phyloP scores from a whole-genome alignment of 2,113 vertebrate genomes.

The Oryzias javanicus region DNA sequence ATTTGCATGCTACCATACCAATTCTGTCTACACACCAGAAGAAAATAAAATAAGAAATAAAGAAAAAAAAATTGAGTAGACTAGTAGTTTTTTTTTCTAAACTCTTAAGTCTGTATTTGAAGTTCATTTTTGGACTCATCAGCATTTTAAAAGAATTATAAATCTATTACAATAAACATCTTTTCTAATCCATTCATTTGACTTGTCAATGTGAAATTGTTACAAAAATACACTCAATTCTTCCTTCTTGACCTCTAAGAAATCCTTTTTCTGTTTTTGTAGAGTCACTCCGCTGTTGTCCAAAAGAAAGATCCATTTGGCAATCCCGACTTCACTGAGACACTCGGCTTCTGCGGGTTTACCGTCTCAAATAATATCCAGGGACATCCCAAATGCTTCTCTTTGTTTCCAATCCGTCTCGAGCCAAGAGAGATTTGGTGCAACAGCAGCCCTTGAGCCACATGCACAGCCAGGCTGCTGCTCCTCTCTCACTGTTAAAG shows the following conservation, averaged over 20 bases:
- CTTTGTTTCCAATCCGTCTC: slow-evolving; percentile 7
- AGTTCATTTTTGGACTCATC: too few relatives aligned
- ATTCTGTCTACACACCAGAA: slow-evolving; percentile 12
- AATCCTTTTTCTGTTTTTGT: too few relatives aligned
- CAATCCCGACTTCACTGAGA: slow-evolving; percentile 5
- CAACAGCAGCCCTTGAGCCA: slow-evolving; percentile 32
- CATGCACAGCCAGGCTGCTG: background rate
- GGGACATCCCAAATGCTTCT: slow-evolving; percentile 7
- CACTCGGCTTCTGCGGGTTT: slow-evolving; percentile 18
- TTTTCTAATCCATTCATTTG: slow-evolving; percentile 2
- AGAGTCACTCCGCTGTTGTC: background rate
- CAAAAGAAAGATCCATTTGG: slow-evolving; percentile 13
- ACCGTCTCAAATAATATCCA: slow-evolving; percentile 7
- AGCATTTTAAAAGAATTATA: too few relatives aligned
- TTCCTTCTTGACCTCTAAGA: background rate
- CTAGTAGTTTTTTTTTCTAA: too few relatives aligned
- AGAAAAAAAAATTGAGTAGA: too few relatives aligned
- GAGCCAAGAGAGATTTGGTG: slow-evolving; percentile 13
- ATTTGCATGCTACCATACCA: slow-evolving; percentile 20
- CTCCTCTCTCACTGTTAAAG: slow-evolving; percentile 21
- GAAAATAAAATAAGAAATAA: too few relatives aligned
- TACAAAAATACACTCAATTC: slow-evolving; percentile 22
- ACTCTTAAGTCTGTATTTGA: background rate
- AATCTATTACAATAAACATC: too few relatives aligned
- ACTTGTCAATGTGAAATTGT: slow-evolving; percentile 1